These are phyloP conservation scores for Priocnemis perturbator DNA, from an alignment of 2,888 invertebrate genomes.

Conservation along the genomic window DNA sequence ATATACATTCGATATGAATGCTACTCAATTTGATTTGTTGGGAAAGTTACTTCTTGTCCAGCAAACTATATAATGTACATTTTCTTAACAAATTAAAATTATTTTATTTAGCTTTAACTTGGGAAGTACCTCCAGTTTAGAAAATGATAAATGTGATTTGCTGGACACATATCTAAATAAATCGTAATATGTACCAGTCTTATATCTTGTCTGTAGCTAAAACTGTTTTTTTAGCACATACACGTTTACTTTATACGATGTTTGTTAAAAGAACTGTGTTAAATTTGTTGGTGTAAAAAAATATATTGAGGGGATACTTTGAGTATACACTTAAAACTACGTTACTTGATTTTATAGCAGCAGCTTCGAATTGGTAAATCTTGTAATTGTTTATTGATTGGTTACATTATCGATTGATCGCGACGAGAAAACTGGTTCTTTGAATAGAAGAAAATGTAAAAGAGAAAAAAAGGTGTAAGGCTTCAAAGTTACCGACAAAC, in stretches of 20 bases:
- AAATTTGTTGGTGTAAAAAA: constrained; percentile 64
- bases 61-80: constrained; percentile 20
- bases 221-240: constrained; percentile 23
- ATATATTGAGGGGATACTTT: constrained; percentile 62
- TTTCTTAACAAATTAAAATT: constrained; percentile 25
- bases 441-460: no score
- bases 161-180: constrained; percentile 18
- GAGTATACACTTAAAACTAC: constrained; percentile 41
- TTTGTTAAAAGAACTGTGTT: constrained; percentile 62
- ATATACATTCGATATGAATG: constrained; percentile 23
- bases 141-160: constrained; percentile 25
- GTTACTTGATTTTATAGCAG: constrained; percentile 28
- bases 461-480: constrained; percentile 18
- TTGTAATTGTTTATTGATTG: background rate
- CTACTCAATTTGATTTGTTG: constrained; percentile 18
- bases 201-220: constrained; percentile 8
- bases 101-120: constrained; percentile 11
- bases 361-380: constrained; percentile 15
- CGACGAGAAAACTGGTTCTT: background rate
- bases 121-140: constrained; percentile 2
- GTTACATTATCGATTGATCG: no score
- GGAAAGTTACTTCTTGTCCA: constrained; percentile 19
- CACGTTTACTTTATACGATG: constrained; percentile 54
- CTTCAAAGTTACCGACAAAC: constrained; percentile 10
- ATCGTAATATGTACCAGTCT: constrained; percentile 18